Evolutionary conservation across 2,888 invertebrate genomes (phyloP), one percentile per base, ranked within the genome.

Genomic region (Chrysina gloriosa): DNA sequence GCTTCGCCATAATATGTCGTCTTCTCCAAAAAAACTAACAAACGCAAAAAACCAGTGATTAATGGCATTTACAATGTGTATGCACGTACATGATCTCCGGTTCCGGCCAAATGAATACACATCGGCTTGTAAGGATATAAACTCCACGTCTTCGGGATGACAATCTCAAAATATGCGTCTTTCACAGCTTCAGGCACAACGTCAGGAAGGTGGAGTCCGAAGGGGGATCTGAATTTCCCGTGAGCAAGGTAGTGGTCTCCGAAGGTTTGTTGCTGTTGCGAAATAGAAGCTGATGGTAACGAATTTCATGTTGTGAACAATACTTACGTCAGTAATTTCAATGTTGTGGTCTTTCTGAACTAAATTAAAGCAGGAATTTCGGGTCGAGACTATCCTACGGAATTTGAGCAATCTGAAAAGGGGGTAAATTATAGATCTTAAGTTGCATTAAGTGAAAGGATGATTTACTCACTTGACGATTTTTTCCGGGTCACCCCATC

Each of bases 401-500:
- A 97, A 96, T 81, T 94, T 90, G 84, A 97, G 95, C 82, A 98
- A 89, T 85, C 96, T 96, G 85, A 75, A 90, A 88, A 16, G 4
- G 1, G n/a, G n/a, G 42, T 16, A 42, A 27, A 31, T 19, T 19
- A 25, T 19, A n/a, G n/a, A n/a, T n/a, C n/a, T n/a, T n/a, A n/a
- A n/a, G n/a, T n/a, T n/a, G n/a, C n/a, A n/a, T n/a, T n/a, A n/a
- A n/a, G n/a, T 16, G 31, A 14, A 7, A 68, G 3, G 25, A 23
- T 27, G 66, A 70, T 75, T 23, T 6, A 0, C 6, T 52, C 73
- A 82, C 96, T 92, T 92, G 84, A 92, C 90, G 67, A 98, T 86
- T 82, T 94, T 93, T 77, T 96, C 94, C 21, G 97, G 95, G 80
- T 93, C 91, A 3, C 98, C 98, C 98, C 98, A 98, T 77, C 97